Evolutionary conservation across 2,113 vertebrate species (phyloP).

Genomic region (western clawed frog (Xenopus tropicalis)): UCB_Xtro_10.0 CM004451.2:81264501-81265000

Average conservation of each 20-base stretch:
- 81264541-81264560: conserved; percentile 3
- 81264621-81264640: background rate
- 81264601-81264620: conserved; percentile 14
- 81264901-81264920: background rate
- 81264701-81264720: too few species aligned
- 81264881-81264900: conserved; percentile 18
- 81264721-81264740: too few species aligned
- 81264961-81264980: background rate
- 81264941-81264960: conserved; percentile 10
- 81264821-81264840: too few species aligned
- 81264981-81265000: background rate
- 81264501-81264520: conserved; percentile 26
- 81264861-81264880: background rate
- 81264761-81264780: too few species aligned
- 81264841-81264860: background rate
- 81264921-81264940: conserved; percentile 4
- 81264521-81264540: conserved; percentile 38
- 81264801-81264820: background rate
- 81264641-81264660: background rate
- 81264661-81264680: conserved; percentile 5
- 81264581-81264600: conserved; percentile 18
- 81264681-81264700: too few species aligned
- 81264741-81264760: too few species aligned
- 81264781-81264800: conserved; percentile 11
- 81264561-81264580: conserved; percentile 9